These are phyloP conservation scores for Apaloderma vittatum DNA, from an alignment of 2,113 vertebrate genomes.

Conservation along the genomic window DNA sequence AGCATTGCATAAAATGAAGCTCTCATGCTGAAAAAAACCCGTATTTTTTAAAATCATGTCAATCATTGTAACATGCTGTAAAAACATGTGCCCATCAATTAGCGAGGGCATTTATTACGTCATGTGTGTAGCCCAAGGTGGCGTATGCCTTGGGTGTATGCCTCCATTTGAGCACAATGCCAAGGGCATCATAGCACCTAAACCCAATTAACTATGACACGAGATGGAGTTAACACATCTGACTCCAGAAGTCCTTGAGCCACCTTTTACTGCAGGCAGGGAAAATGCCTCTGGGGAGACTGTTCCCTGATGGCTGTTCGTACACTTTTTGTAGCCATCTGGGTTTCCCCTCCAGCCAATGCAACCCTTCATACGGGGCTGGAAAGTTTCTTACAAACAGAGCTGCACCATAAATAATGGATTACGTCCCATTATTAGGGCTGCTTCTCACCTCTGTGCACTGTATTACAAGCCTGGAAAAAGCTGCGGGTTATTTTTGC, in stretches of 20 bases:
- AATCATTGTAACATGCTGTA: rapidly evolving
- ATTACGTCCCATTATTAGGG: background rate
- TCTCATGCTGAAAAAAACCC: background rate
- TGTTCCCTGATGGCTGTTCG: background rate
- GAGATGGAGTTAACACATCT: rapidly evolving
- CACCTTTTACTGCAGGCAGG: background rate
- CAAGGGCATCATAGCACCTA: too few relatives aligned
- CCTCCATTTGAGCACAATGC: too few relatives aligned
- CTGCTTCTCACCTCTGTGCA: background rate
- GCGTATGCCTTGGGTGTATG: too few relatives aligned
- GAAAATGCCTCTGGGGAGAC: background rate
- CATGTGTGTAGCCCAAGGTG: background rate
- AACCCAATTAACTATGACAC: too few relatives aligned
- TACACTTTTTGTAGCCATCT: background rate
- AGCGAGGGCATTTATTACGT: background rate
- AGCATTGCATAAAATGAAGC: background rate
- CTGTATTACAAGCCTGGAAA: background rate
- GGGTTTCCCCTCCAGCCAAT: background rate
- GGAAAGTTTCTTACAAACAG: background rate
- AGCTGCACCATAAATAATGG: background rate
- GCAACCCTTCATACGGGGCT: background rate
- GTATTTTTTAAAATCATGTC: background rate
- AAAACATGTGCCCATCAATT: background rate
- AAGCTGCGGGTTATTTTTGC: background rate
- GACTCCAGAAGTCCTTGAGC: background rate